A percentile compares a stretch with the other conserved stretches of the same genome.
Conservation (phyloP, 2,888 invertebrate species). For the Amiota mariae region DNA sequence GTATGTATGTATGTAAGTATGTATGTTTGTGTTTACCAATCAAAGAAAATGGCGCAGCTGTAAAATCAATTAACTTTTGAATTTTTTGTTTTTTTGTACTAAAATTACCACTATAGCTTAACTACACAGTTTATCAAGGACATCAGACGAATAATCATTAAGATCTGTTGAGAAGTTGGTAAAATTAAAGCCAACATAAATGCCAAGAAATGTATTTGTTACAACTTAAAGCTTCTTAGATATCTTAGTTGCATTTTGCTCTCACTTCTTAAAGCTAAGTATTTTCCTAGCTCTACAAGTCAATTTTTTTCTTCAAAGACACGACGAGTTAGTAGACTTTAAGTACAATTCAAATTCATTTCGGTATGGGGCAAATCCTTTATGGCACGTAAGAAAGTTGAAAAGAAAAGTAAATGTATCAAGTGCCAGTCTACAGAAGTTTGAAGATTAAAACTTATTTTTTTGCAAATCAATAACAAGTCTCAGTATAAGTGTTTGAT, state of each 20-base stretch:
- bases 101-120: neutral
- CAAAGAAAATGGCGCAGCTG: conserved; percentile 28
- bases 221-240: neutral
- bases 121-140: neutral
- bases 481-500: too few relatives aligned
- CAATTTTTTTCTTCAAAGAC: neutral
- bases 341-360: conserved; percentile 35
- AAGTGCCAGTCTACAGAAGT: neutral
- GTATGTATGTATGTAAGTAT: neutral
- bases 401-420: neutral
- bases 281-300: neutral
- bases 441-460: too few relatives aligned
- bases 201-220: neutral
- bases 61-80: conserved; percentile 58
- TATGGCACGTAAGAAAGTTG: conserved; percentile 29
- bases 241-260: too few relatives aligned
- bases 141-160: conserved; percentile 4
- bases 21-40: conserved; percentile 38
- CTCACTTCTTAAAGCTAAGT: too few relatives aligned
- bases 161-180: neutral
- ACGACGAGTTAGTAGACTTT: neutral
- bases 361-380: conserved; percentile 50
- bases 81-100: conserved; percentile 44
- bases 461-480: too few relatives aligned
- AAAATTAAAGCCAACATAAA: neutral